Conservation (phyloP, 1,140 invertebrate species). For the Matsumurasca onukii region DNA sequence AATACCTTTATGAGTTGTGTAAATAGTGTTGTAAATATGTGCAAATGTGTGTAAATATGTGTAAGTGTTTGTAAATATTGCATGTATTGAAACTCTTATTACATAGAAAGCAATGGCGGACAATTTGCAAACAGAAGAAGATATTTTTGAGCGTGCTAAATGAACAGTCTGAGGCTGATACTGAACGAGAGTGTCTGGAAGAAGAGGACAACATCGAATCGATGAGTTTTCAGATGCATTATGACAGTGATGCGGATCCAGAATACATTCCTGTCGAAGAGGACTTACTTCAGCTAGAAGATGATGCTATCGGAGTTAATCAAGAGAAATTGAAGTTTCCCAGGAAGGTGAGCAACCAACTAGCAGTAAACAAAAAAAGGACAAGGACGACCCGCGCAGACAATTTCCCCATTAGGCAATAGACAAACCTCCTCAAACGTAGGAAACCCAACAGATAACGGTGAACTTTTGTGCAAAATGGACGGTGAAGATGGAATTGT, state of each 20-base stretch:
- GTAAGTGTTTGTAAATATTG: neutral
- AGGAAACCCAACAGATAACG: neutral
- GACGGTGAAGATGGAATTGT: slow-evolving; percentile 16
- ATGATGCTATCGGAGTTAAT: neutral
- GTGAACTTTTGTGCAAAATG: neutral
- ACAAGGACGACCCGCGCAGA: neutral
- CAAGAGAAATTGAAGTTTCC: neutral
- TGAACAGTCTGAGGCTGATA: slow-evolving; percentile 1
- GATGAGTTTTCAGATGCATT: neutral
- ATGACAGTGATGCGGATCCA: neutral
- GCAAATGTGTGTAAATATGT: no score
- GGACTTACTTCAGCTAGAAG: neutral
- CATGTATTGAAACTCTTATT: neutral
- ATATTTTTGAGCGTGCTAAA: neutral
- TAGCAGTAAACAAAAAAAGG: slow-evolving; percentile 18
- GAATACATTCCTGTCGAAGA: no score
- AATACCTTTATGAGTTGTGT: slow-evolving; percentile 19
- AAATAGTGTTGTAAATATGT: no score
- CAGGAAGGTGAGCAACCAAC: slow-evolving; percentile 1
- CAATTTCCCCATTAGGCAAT: slow-evolving; percentile 1
- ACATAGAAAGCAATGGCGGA: slow-evolving; percentile 1
- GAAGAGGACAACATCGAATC: slow-evolving; percentile 8
- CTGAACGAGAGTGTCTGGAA: neutral
- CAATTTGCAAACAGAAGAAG: neutral
- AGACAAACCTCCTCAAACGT: neutral